Conservation (phyloP, 1,140 invertebrate genomes). For the roundworm (Caenorhabditis elegans) region DNA sequence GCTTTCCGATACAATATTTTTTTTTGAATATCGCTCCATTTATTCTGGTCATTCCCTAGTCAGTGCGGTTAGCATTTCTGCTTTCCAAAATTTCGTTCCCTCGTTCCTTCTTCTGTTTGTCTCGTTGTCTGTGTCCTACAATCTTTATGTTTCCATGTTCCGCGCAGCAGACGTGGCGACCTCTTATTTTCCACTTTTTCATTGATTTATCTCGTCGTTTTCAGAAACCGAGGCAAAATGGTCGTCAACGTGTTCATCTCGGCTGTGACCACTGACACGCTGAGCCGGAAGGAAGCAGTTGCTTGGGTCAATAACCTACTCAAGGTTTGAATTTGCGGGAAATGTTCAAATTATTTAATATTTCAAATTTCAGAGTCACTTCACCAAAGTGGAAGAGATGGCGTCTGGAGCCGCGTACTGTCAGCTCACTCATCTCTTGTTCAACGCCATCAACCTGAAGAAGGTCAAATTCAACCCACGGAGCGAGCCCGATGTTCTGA, state of each 20-base stretch:
- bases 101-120: not conserved
- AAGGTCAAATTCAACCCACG: conserved; percentile 90
- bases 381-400: conserved; percentile 93
- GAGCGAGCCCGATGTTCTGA: conserved; percentile 96
- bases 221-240: conserved; percentile 20
- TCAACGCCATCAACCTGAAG: conserved; percentile 81
- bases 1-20: too few relatives aligned
- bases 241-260: conserved; percentile 87
- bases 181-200: not conserved
- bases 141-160: not conserved
- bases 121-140: not conserved
- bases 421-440: conserved; percentile 99
- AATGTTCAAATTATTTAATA: conserved; percentile 56
- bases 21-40: not conserved
- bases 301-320: conserved; percentile 91
- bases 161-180: conserved; percentile 26
- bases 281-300: conserved; percentile 94
- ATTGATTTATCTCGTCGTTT: not conserved
- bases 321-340: conserved; percentile 67
- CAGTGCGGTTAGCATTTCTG: not conserved
- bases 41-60: not conserved
- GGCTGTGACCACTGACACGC: conserved; percentile 91
- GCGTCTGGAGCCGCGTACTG: conserved; percentile 72
- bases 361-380: conserved; percentile 74
- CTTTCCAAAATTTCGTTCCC: not conserved